Evolutionary conservation across 2,888 invertebrate species (phyloP).

Genomic region (Hyposoter didymator): DNA sequence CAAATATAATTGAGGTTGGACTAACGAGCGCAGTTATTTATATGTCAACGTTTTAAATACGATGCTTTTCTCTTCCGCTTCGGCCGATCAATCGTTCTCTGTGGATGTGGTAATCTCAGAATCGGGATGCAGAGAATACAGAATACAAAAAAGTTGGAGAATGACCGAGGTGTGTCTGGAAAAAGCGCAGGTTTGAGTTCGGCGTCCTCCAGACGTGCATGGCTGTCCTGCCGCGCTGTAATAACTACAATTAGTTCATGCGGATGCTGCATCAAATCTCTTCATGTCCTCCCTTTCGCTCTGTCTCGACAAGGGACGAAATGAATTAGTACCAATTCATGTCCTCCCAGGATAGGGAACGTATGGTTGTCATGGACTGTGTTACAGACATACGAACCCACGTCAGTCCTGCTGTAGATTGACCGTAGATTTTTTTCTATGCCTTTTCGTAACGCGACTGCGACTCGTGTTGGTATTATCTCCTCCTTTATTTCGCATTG

Average conservation of each 20-base stretch:
- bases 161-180: constrained; percentile 28
- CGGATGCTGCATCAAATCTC: constrained; percentile 49
- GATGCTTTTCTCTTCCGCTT: not conserved
- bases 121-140: not conserved
- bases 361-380: constrained; percentile 4
- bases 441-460: constrained; percentile 31
- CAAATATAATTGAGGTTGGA: not conserved
- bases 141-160: constrained; percentile 12
- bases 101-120: not conserved
- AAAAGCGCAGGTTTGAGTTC: constrained; percentile 18
- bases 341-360: constrained; percentile 19
- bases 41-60: not conserved
- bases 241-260: constrained; percentile 61
- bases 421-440: constrained; percentile 34
- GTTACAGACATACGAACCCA: constrained; percentile 31
- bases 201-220: constrained; percentile 34
- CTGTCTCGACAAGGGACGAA: constrained; percentile 24
- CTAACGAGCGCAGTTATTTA: not conserved
- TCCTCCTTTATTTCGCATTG: constrained; percentile 56
- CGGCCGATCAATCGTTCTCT: not conserved
- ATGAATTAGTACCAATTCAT: constrained; percentile 59
- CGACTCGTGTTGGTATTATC: constrained; percentile 49
- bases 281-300: not conserved
- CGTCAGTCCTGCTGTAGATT: constrained; percentile 14
- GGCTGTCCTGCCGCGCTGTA: constrained; percentile 14